Base-by-base conservation (phyloP, 2,113 vertebrate species). In the Zootoca vivipara region DNA sequence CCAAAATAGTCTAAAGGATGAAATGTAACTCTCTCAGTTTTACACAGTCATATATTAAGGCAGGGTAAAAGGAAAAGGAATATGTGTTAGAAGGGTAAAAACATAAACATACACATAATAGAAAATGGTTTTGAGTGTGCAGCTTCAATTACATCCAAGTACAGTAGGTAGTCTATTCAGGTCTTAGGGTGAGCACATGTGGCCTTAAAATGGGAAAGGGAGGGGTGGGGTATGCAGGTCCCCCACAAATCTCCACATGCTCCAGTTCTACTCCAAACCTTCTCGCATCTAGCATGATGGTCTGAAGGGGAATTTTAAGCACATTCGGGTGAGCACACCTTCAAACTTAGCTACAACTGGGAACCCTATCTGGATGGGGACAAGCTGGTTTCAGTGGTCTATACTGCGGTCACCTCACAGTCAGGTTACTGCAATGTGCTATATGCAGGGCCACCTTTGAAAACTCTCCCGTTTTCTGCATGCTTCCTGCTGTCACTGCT, bases 41-140 rank as follows among this genome's bases (percentile, higher is more conserved):
- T 33, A 1, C 5, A 1, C 46, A 64, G 40, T 12, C 1, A 46
- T 64, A 4, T 28, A 28, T 74, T 26, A 40, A 22, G 7, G 0
- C 0, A 74, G 30, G 2, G 3, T 82, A 38, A 52, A 0, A 0
- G 46, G 1, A 38, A 52, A 0, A 0, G 46, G 1, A 1, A 65
- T 30, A 13, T 87, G 64, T 88, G 65, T 1, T 69, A 83, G 56
- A 77, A 84, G 69, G 16, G 74, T 58, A 0, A 65, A 78, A 64
- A 22, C 35, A n/a, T 52, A 78, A 64, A 22, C 35, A 78, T 33
- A 15, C 40, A 69, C 6, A 69, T 26, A 46, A n/a, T 26, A 67
- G 58, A 69, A 79, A 52, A 78, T 8, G 40, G 74, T 30, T 78
- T 78, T 30, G 35, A 46, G 24, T 67, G 85, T 28, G 78, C 15